Evolutionary conservation across 1,140 invertebrate species (phyloP), one percentile per base, ranked within the genome.

Genomic region (Kradibia gibbosae): DNA sequence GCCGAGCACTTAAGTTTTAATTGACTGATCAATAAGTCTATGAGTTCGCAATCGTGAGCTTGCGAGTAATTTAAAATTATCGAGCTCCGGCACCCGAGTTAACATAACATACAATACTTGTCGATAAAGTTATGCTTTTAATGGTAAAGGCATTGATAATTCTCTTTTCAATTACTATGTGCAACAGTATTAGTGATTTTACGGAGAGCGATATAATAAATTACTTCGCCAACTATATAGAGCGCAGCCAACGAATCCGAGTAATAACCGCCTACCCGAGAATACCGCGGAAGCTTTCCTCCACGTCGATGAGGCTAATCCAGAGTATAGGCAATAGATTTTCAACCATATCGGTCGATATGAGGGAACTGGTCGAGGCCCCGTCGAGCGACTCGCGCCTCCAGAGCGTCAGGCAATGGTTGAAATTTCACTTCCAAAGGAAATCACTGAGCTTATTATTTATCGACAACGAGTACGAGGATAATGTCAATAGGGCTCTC

Each of bases 401-500:
- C 20, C 34, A 25, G 5, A n/a, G n/a, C 0, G 5, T 70, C 3
- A 78, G 53, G 22, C 8, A 50, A 11, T n/a, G 13, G 25, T 25
- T 78, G 31, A 28, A 53, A 10, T 36, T 25, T 11, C 34, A 48
- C 53, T 53, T 0, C 20, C 76, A 78, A 20, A 48, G 76, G 22
- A 78, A 78, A 53, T 78, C 77, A 7, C 42, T 78, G 22, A 78
- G 70, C 13, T 13, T 78, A 36, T 55, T 78, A 8, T 53, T 78
- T 34, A 45, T 78, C 1, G 65, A 78, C 50, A 53, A 78, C 67
- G 45, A 72, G 17, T 25, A 42, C 15, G 67, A 79, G 8, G 36
- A 62, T 13, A 31, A 76, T 4, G n/a, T 48, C 7, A 25, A 60
- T 45, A 10, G 13, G 42, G 28, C 34, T 28, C 50, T 78, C 1